Conservation (phyloP, 1,140 invertebrate genomes). For the Drosophila pachea region DNA sequence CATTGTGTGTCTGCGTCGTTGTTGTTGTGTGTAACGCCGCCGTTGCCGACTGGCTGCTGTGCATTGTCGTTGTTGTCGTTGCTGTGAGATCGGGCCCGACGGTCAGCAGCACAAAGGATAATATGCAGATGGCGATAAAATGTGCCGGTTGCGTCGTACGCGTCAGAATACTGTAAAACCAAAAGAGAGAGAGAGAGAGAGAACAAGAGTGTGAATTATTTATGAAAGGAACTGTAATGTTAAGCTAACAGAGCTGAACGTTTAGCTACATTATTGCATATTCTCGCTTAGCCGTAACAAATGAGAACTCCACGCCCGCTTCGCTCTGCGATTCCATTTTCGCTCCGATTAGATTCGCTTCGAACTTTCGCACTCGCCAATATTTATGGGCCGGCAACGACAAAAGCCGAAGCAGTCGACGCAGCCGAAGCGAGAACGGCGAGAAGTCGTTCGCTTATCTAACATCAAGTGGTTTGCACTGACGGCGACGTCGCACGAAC, state of each 20-base stretch:
- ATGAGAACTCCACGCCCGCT: not conserved
- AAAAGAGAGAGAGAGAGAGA: not conserved
- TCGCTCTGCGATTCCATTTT: not conserved
- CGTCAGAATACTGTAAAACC: conserved; percentile 82
- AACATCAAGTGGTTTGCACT: conserved; percentile 26
- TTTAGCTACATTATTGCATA: conserved; percentile 7
- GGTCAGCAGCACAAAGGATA: conserved; percentile 83
- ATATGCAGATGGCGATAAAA: conserved; percentile 83
- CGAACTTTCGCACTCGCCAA: conserved; percentile 41
- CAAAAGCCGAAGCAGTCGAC: not conserved
- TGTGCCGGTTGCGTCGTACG: conserved; percentile 87
- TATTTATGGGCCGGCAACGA: conserved; percentile 11
- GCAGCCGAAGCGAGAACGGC: not conserved
- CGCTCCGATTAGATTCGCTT: conserved; percentile 37
- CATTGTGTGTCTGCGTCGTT: conserved; percentile 13
- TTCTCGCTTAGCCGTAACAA: conserved; percentile 42
- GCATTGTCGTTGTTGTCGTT: conserved; percentile 67
- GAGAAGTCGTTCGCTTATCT: conserved; percentile 23
- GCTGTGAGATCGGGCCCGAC: conserved; percentile 80
- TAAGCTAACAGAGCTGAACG: not conserved
- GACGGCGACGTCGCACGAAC: conserved; percentile 9
- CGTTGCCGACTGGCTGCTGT: conserved; percentile 25
- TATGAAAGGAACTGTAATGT: not conserved
- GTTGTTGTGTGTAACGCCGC: conserved; percentile 16
- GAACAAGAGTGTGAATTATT: not conserved